Percentiles rank a stretch among this genome's conserved stretches.
Evolutionary conservation across 2,113 vertebrate species (phyloP).

Genomic region (Lophura nycthemera): DNA sequence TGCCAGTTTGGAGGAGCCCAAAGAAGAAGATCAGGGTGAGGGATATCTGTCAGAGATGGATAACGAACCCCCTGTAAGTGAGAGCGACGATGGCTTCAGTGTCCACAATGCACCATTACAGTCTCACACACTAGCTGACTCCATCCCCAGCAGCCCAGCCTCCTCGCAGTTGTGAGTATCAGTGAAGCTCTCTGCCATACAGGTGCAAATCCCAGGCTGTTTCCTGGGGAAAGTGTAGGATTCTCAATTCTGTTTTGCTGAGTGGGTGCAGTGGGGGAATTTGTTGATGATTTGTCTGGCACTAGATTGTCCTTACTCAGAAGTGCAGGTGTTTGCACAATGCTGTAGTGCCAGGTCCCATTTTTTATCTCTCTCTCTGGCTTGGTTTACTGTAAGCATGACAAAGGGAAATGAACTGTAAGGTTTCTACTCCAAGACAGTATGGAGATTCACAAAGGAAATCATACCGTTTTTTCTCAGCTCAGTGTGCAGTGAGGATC

Average conservation of each 20-base stretch:
- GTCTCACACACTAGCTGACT: conserved; percentile 92
- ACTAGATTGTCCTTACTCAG: not conserved
- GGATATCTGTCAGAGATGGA: conserved; percentile 94
- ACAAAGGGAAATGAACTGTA: not conserved
- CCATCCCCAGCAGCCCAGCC: conserved; percentile 97
- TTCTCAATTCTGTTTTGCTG: not conserved
- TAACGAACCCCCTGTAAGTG: conserved; percentile 93
- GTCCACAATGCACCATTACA: conserved; percentile 92
- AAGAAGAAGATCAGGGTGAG: conserved; percentile 90
- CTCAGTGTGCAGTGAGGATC: conserved; percentile 97
- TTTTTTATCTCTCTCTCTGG: not conserved
- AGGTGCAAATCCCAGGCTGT: not conserved
- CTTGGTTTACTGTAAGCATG: not conserved
- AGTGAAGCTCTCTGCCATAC: not conserved
- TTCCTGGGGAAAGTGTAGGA: not conserved
- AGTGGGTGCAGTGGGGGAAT: not conserved
- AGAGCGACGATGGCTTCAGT: conserved; percentile 98
- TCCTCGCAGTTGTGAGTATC: conserved; percentile 97
- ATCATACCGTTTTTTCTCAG: conserved; percentile 69
- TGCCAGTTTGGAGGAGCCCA: conserved; percentile 93
- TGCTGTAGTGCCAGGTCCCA: not conserved
- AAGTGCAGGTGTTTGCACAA: not conserved
- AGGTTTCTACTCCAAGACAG: not conserved
- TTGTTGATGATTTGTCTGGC: not conserved
- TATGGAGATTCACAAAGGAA: not conserved